Base-by-base conservation (phyloP, 2,888 invertebrate genomes). In the Onchidella celtica region DNA sequence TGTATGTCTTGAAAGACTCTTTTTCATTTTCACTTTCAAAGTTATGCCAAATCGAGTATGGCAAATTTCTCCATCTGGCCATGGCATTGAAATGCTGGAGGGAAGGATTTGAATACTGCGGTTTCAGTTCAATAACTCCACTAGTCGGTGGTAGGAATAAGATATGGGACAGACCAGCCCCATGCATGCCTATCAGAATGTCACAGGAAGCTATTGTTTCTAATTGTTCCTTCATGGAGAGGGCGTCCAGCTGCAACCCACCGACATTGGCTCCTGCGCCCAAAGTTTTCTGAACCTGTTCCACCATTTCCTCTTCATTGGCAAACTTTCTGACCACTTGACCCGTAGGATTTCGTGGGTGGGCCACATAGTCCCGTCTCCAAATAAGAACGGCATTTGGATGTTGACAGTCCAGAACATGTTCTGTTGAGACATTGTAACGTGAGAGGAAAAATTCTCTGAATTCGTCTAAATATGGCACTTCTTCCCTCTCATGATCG, bases 181-280 rank as follows among this genome's bases (percentile, higher is more conserved):
- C 93, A 61, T 93, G 93, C 92, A 93, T 92, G 1, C 93, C 93
- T 0, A 93, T 87, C 21, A 93, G 84, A 70, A 93, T 88, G 85
- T 93, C 92, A 1, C 92, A 90, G 14, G 86, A 82, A 1, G 88
- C 57, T 9, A 92, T 87, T 1, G 86, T 32, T 61, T 87, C 55
- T 36, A 93, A 85, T 86, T 93, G 93, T 24, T 89, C 74, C 14
- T 83, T 63, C 87, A 93, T 89, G 9, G 86, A 61, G 69, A 91
- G 85, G 4, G 83, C 57, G 63, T 93, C 93, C 17, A 92, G 86
- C 84, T 92, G 92, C 14, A 90, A 55, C 9, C 84, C 84, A 0
- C 24, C 40, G 17, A 81, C 78, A 3, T 83, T 84, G 17, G 83
- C 81, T 4, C 70, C 68, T 1, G 68, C 11, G 17, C 90, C 82